Evolutionary conservation across 2,888 invertebrate species (phyloP).

Genomic region (Nomada fabriciana): DNA sequence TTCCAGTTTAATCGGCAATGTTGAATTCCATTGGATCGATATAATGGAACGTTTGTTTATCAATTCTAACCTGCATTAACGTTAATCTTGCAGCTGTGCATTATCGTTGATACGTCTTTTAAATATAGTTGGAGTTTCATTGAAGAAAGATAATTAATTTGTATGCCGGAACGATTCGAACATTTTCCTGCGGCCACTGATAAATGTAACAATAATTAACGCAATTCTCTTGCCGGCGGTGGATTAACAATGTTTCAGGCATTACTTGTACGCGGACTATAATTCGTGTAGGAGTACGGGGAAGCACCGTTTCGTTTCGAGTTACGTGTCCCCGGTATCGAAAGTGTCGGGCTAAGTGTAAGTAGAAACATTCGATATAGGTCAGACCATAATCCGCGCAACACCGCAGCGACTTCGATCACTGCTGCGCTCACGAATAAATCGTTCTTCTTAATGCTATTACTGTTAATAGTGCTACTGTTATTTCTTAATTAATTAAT

Average conservation of each 20-base stretch:
- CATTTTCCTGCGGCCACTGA: not conserved
- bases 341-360: conserved; percentile 24
- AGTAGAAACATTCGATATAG: conserved; percentile 55
- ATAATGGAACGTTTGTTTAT: no score
- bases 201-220: not conserved
- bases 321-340: conserved; percentile 21
- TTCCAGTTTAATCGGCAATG: not conserved
- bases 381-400: conserved; percentile 49
- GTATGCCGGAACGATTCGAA: no score
- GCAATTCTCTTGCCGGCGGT: not conserved
- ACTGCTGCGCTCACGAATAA: conserved; percentile 3
- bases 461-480: not conserved
- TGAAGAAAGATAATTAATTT: no score
- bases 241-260: conserved; percentile 10
- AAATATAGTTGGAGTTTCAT: no score
- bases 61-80: no score
- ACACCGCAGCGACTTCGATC: conserved; percentile 46
- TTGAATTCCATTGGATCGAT: no score
- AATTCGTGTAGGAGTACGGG: conserved; percentile 6
- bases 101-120: no score
- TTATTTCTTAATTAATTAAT: no score
- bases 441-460: not conserved
- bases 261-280: conserved; percentile 12
- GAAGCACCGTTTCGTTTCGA: conserved; percentile 24
- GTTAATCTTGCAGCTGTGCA: no score